Evolutionary conservation across 2,797 vertebrate genomes (phyloP), one percentile per base, ranked within the genome.

Genomic region (Tapirus indicus): DNA sequence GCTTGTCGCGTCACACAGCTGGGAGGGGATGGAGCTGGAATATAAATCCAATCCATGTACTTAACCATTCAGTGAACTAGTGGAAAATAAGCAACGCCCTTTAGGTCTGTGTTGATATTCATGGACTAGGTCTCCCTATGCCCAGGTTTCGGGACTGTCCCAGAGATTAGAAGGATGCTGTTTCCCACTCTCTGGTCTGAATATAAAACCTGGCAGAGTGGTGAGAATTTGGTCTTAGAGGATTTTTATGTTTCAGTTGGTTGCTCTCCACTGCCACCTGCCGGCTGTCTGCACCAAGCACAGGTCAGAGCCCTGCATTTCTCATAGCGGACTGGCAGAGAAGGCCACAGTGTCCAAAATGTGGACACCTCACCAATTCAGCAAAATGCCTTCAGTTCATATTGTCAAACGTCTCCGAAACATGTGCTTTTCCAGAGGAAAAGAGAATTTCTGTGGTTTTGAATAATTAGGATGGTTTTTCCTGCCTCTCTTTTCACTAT

Each of bases 201-300:
- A 54, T 72, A 25, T 41, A 41, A 97, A 93, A 47, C 21, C 23
- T 38, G 25, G 38, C 23, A 13, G 60, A 85, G 6, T 87, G 54
- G 7, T 62, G 38, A 96, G 29, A 74, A 38, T 86, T 95, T 94
- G 69, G 18, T 86, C 52, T 44, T 75, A 16, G n/a, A 29, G 52
- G 82, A 35, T 52, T 91, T 89, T 94, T 66, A 21, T 52, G 47
- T 79, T 80, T 91, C 41, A 71, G 71, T 75, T 87, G 52, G 21
- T 92, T 98, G 84, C 97, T 98, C 93, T 97, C 23, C 93, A 85
- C 75, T 97, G 93, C 95, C 97, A 79, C 72, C 97, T 98, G 44
- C 97, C 97, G 97, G 88, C 80, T 3, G 0, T 44, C 21, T 88
- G 23, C 49, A 64, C 69, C 44, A 80, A 84, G n/a, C 47, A 91